Base-by-base conservation (phyloP, 1,140 invertebrate species). In the Ceratina japonica region DNA sequence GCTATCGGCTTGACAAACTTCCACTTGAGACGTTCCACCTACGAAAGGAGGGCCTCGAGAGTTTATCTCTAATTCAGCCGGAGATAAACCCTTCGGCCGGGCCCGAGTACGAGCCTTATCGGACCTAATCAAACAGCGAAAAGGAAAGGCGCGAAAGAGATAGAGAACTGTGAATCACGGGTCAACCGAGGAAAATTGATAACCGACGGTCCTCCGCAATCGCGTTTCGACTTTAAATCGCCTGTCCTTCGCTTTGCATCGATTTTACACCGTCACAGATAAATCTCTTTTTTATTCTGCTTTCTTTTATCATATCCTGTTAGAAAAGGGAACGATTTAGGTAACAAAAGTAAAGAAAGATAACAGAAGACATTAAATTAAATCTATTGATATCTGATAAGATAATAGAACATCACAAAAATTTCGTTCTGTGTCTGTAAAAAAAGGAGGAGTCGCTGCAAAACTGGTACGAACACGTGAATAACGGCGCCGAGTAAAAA, bases 401-500 rank as follows among this genome's bases (percentile, higher is more conserved):
- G 37, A 44, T 44, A 44, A 44, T 10, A 10, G 10, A 44, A 44
- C 37, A 44, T 44, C 5, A 44, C 49, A 75, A 80, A 80, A 77
- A 77, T 80, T 80, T 76, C 69, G 75, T 56, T 58, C 54, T 44
- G 15, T 18, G 15, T 4, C 51, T 73, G 52, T 74, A 80, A 72
- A 37, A 12, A n/a, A 13, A 18, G 31, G 44, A 16, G 37, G 22
- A n/a, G 56, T n/a, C 59, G 49, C 44, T 49, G 64, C n/a, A 64
- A 77, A 65, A 62, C 37, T 56, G 56, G 27, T 18, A n/a, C 22
- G 12, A 51, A 69, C 27, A 27, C 56, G 59, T 80, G 79, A 80
- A 61, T 72, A 81, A 78, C 63, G 80, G 79, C 31, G 51, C 15
- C 8, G 37, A 20, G 59, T 49, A 54, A 75, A 75, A 75, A 75